Conservation (phyloP, 2,113 vertebrate species). For the Erythrolamprus reginae region DNA sequence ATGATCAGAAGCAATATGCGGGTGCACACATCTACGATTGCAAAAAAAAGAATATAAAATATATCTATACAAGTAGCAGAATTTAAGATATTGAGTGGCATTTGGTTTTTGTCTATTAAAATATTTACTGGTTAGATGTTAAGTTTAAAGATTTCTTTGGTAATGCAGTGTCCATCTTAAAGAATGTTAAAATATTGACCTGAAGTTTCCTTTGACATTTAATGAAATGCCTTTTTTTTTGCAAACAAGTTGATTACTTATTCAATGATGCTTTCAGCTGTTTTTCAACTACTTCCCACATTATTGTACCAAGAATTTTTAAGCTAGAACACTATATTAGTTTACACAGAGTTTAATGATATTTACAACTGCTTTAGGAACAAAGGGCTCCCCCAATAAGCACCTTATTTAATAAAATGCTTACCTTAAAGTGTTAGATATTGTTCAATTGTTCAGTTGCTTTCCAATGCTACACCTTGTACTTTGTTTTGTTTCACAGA, state of each 20-base stretch:
- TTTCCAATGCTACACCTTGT: not conserved
- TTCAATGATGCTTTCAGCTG: not conserved
- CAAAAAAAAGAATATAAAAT: not conserved
- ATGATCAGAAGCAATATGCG: no score
- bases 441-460: not conserved
- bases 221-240: not conserved
- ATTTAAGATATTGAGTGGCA: not conserved
- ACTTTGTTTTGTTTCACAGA: not conserved
- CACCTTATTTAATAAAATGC: not conserved
- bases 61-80: not conserved
- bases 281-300: not conserved
- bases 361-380: not conserved
- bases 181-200: not conserved
- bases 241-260: not conserved
- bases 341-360: not conserved
- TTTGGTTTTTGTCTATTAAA: not conserved
- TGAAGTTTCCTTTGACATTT: not conserved
- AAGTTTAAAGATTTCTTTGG: not conserved
- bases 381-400: not conserved
- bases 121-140: not conserved
- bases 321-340: not conserved
- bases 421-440: not conserved
- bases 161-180: not conserved
- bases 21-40: not conserved
- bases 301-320: not conserved